A percentile compares a stretch with the other conserved stretches of the same genome.
These are phyloP conservation scores for Trachymyrmex septentrionalis DNA, from an alignment of 1,140 invertebrate genomes.

Conservation along the genomic window DNA sequence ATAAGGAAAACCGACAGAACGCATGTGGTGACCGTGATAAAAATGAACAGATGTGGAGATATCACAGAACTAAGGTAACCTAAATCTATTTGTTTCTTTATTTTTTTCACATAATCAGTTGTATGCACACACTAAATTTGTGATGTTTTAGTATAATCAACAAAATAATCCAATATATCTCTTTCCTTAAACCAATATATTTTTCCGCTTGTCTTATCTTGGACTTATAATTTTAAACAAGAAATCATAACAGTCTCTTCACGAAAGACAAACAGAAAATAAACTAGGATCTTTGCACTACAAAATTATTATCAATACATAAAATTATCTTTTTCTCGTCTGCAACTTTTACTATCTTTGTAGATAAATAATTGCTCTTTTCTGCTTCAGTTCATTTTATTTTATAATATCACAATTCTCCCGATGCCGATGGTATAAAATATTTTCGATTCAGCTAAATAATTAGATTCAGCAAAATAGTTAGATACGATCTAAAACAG, in stretches of 20 bases:
- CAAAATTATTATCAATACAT: not conserved
- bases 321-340: not conserved
- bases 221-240: not conserved
- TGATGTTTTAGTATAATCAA: not conserved
- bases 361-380: not conserved
- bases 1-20: slow-evolving; percentile 60
- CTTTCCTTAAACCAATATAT: too few relatives aligned
- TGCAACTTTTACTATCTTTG: not conserved
- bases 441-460: not conserved
- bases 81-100: not conserved
- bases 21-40: slow-evolving; percentile 66
- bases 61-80: slow-evolving; percentile 30
- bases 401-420: not conserved
- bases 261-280: not conserved
- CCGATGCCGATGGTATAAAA: not conserved
- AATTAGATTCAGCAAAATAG: slow-evolving; percentile 9
- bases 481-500: not conserved
- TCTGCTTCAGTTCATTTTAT: not conserved
- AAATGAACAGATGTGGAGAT: slow-evolving; percentile 72
- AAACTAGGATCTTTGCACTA: not conserved
- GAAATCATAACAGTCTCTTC: not conserved
- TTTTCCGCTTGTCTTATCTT: not conserved
- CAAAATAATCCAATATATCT: too few relatives aligned
- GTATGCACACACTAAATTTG: not conserved
- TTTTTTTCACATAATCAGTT: not conserved